Conservation (phyloP, 2,888 invertebrate genomes). For the Cataglyphis altisquamis region DNA sequence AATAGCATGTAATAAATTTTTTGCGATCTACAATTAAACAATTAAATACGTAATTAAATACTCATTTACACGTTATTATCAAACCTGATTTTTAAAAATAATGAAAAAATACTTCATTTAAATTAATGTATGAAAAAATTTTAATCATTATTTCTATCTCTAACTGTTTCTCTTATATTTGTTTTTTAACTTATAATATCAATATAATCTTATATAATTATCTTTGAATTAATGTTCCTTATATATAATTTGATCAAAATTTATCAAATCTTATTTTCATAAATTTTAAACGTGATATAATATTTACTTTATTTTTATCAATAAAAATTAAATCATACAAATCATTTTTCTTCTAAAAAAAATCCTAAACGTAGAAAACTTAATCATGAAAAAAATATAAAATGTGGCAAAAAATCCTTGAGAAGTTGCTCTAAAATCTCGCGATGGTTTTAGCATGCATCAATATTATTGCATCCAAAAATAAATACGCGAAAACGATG, state of each 20-base stretch:
- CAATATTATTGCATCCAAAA: conserved; percentile 38
- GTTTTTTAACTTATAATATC: not conserved
- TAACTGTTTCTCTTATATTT: not conserved
- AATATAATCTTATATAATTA: not conserved
- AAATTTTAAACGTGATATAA: not conserved
- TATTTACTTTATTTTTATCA: not conserved
- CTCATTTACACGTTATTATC: not conserved
- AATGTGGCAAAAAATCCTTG: conserved; percentile 1
- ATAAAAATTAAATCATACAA: not conserved
- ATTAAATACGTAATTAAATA: conserved; percentile 14
- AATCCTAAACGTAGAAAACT: not conserved
- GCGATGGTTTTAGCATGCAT: conserved; percentile 7
- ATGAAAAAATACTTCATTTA: not conserved
- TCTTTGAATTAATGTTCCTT: not conserved
- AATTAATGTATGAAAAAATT: not conserved
- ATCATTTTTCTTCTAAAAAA: not conserved
- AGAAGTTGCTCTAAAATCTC: conserved; percentile 4
- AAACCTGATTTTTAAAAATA: not conserved
- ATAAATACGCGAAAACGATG: conserved; percentile 32
- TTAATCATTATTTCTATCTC: not conserved
- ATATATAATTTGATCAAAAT: not conserved
- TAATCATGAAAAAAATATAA: not conserved
- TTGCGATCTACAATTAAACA: conserved; percentile 25
- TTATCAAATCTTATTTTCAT: not conserved
- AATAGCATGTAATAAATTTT: conserved; percentile 18